A percentile compares a stretch with the other conserved stretches of the same genome.
These are phyloP conservation scores for Halictus quadricinctus DNA, from an alignment of 2,888 invertebrate genomes.

Conservation along the genomic window DNA sequence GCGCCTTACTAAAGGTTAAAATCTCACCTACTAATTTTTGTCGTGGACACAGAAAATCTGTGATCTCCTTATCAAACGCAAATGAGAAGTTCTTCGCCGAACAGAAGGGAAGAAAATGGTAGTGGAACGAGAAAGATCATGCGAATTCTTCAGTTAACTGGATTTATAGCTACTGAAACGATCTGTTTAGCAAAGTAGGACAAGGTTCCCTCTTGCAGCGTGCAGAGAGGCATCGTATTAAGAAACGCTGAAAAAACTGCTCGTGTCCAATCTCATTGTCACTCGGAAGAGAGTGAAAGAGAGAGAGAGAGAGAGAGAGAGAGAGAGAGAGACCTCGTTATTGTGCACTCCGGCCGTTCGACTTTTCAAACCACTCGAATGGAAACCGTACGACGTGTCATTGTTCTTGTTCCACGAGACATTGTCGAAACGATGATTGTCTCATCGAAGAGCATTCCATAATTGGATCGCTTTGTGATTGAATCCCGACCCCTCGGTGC, in stretches of 20 bases:
- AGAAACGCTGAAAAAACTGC: conserved; percentile 6
- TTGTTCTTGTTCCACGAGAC: conserved; percentile 52
- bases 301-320: not conserved
- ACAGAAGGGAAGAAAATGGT: not conserved
- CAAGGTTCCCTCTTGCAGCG: not conserved
- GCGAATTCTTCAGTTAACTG: not conserved
- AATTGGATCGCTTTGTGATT: conserved; percentile 35
- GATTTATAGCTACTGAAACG: not conserved
- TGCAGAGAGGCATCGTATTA: not conserved
- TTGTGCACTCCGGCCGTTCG: conserved; percentile 14
- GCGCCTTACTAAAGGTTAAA: not conserved
- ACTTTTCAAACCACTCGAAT: conserved; percentile 43
- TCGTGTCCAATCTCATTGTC: not conserved
- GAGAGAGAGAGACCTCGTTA: not conserved
- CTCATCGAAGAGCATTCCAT: conserved; percentile 22
- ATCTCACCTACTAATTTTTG: not conserved
- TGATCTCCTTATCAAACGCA: not conserved
- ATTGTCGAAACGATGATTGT: conserved; percentile 30
- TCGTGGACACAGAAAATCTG: not conserved
- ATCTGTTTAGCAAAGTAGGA: not conserved
- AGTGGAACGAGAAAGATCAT: not conserved
- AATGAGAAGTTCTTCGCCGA: not conserved
- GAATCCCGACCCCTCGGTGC: conserved; percentile 23
- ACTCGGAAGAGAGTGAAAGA: not conserved
- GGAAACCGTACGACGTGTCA: conserved; percentile 44